phyloP scores from a whole-genome alignment of 2,888 invertebrate species.

The Hipparchia semele region DNA sequence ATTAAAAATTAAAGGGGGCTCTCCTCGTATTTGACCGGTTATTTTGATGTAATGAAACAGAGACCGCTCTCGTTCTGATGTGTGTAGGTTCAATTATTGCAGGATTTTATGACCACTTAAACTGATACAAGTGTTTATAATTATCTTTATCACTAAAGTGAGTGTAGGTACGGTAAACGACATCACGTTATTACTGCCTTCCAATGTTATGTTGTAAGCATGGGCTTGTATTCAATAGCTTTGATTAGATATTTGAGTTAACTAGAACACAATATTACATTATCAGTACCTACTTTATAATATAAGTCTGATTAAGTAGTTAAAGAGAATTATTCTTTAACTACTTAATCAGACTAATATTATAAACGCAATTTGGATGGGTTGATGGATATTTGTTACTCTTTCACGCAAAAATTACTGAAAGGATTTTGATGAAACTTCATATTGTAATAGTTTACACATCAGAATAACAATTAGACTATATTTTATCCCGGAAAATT shows the following conservation, averaged over 20 bases:
- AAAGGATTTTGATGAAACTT: too few species aligned
- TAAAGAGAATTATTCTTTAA: too few species aligned
- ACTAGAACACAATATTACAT: not conserved
- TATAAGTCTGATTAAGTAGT: too few species aligned
- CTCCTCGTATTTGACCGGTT: not conserved
- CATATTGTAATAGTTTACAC: too few species aligned
- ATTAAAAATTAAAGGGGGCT: too few species aligned
- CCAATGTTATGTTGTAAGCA: slow-evolving; percentile 1
- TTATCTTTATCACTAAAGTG: slow-evolving; percentile 49
- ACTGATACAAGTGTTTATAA: slow-evolving; percentile 48
- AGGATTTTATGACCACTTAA: slow-evolving; percentile 46
- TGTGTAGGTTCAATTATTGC: slow-evolving; percentile 12
- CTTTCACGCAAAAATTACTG: too few species aligned
- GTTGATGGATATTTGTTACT: too few species aligned
- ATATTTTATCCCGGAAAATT: too few species aligned
- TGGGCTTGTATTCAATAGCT: too few species aligned
- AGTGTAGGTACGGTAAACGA: not conserved
- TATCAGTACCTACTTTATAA: not conserved
- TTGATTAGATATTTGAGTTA: not conserved
- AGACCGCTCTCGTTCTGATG: slow-evolving; percentile 1
- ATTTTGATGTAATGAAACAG: slow-evolving; percentile 8
- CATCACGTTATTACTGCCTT: not conserved
- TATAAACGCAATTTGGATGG: too few species aligned
- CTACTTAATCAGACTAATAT: too few species aligned
- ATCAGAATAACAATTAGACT: too few species aligned